Percentiles rank a stretch among this genome's conserved stretches.
phyloP scores from a whole-genome alignment of 2,797 vertebrate genomes.

The Tympanoctomys barrerae region DNA sequence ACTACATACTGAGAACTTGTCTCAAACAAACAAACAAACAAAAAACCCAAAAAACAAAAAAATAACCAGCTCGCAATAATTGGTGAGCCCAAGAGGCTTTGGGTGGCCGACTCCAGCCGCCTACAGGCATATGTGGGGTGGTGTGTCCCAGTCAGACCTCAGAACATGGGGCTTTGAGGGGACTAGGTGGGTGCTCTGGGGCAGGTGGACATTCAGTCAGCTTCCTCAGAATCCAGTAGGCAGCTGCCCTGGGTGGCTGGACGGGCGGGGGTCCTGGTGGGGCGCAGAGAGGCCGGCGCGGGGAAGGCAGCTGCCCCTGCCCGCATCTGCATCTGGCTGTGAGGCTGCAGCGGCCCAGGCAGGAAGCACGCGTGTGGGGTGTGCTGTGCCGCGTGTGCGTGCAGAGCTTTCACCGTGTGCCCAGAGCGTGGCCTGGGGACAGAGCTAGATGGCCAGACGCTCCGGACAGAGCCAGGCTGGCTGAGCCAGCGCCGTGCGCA shows the following conservation, averaged over 20 bases:
- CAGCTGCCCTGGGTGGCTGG: neutral
- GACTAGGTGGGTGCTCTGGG: too few species aligned
- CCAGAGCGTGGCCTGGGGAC: neutral
- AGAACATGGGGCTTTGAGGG: neutral
- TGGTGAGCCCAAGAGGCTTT: neutral
- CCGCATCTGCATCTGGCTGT: neutral
- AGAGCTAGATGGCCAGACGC: accelerated
- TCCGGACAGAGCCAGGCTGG: neutral
- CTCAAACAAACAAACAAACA: neutral
- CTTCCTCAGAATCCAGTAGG: neutral
- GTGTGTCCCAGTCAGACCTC: neutral
- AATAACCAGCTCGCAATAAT: neutral
- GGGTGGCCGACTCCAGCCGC: neutral
- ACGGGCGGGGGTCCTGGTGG: too few species aligned
- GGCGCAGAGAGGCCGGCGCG: neutral
- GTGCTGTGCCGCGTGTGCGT: accelerated
- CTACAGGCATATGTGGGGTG: neutral
- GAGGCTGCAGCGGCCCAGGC: neutral
- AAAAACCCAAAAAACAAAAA: neutral
- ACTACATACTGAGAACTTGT: neutral
- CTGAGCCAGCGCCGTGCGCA: neutral
- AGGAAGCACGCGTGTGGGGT: accelerated
- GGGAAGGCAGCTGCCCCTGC: neutral
- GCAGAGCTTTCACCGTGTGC: too few species aligned
- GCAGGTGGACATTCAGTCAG: too few species aligned